Evolutionary conservation across 2,888 invertebrate genomes (phyloP), one percentile per base, ranked within the genome.

Genomic region (Antheraea assamensis): DNA sequence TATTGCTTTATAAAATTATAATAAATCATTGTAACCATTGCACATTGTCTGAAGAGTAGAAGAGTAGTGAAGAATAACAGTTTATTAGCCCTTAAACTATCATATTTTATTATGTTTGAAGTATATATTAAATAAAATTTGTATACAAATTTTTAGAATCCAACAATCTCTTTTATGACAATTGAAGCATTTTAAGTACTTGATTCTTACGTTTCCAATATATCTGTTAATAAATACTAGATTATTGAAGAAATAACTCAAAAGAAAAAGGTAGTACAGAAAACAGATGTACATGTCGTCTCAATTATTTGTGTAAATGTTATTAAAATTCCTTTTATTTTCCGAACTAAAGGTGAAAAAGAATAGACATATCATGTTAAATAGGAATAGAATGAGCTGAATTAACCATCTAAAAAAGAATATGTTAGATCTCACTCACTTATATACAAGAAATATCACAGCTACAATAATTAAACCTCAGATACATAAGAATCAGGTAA

Each of bases 401-500:
- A 52, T 52, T 10, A 52, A 52, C 19, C 13, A 10, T 52, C n/a
- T 55, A 55, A 21, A 55, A 21, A 10, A 8, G 24, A 8, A 61
- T 61, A 61, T 27, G 27, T 27, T 13, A 24, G 8, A 61, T 61
- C 61, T 61, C 61, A 61, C 27, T 61, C 15, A 55, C n/a, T 27
- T 15, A 61, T 24, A 24, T 24, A 61, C 31, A 64, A 66, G 31
- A 66, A 30, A 66, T 30, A 66, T 66, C 66, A 66, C 66, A 31
- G 35, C 61, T 3, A 31, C 21, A 31, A n/a, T n/a, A n/a, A 19
- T 31, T 17, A 7, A 21, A 31, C 8, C 3, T 66, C 21, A 21
- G 19, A 66, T 66, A 66, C 66, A 31, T 19, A 66, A 66, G 66
- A 66, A 66, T 31, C 30, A 66, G 66, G 31, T 19, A 8, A 66